Evolutionary conservation across 1,140 invertebrate species (phyloP), one percentile per base, ranked within the genome.

Genomic region (Homalodisca vitripennis): DNA sequence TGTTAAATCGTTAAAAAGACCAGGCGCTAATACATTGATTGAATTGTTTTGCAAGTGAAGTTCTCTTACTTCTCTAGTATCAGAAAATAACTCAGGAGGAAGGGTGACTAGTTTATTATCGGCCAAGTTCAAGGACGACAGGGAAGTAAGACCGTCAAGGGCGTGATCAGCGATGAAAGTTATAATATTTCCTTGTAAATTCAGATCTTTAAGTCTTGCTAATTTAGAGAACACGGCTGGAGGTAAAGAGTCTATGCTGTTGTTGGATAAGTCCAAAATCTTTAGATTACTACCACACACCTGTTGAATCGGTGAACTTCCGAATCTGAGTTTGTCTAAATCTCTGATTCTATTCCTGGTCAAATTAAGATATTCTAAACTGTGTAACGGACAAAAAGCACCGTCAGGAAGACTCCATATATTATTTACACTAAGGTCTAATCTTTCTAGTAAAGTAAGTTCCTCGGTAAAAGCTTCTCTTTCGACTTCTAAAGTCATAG

Each of bases 351-450:
- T 85, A 76, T 94, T 95, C 70, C 87, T 85, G 41, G 92, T 93
- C 71, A 94, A 83, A 80, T 94, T 94, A 6, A 94, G 80, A 74
- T 89, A 83, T 77, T 90, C 88, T 20, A 95, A 80, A 71, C 88
- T 89, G 66, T 88, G 85, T 32, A 96, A 78, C 0, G 90, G 87
- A 76, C 94, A 97, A 30, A 96, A 84, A 34, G 91, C 86, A 66
- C 89, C 92, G 71, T 92, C 88, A 13, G 93, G 93, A 75, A 97
- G 84, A 24, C 84, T 85, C 84, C 89, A 90, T 81, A 97, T 92
- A 80, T 94, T 94, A 79, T 95, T 96, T 76, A 92, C 86, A 65
- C 91, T 91, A 12, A 97, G 80, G 80, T 97, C 94, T 57, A 97
- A 80, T 47, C 87, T 83, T 80, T 92, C 88, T 71, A 93, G 79